These are phyloP conservation scores for Parapristionchus giblindavisi DNA, from an alignment of 2,888 invertebrate genomes.

Conservation along the genomic window DNA sequence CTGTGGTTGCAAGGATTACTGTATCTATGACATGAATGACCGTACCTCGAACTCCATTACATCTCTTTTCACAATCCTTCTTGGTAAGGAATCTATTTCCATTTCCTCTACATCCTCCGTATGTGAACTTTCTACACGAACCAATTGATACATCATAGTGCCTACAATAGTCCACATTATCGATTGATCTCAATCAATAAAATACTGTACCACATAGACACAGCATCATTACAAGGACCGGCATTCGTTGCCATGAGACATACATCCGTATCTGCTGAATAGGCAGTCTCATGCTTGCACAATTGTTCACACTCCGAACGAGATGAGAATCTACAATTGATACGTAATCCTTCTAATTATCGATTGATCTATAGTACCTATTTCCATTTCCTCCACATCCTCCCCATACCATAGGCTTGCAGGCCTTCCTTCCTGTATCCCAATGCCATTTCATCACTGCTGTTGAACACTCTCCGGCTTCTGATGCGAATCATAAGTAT, in stretches of 20 bases:
- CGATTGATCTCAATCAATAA: constrained; percentile 3
- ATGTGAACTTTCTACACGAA: constrained; percentile 63
- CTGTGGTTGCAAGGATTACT: background rate
- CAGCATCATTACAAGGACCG: constrained; percentile 66
- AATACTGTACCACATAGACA: constrained; percentile 63
- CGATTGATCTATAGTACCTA: constrained; percentile 40
- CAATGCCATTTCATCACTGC: constrained; percentile 61
- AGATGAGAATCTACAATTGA: constrained; percentile 49
- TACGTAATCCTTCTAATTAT: background rate
- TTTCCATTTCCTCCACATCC: constrained; percentile 69
- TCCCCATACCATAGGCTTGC: constrained; percentile 63
- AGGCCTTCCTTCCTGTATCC: constrained; percentile 50
- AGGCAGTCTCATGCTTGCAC: constrained; percentile 49
- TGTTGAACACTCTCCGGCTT: constrained; percentile 51
- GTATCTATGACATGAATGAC: background rate
- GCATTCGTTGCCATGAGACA: constrained; percentile 49
- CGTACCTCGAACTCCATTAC: constrained; percentile 14
- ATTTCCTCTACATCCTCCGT: constrained; percentile 67
- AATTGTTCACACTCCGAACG: constrained; percentile 63
- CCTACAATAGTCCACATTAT: constrained; percentile 10
- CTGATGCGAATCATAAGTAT: too few relatives aligned
- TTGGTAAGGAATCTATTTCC: constrained; percentile 50
- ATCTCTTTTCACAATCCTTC: constrained; percentile 46
- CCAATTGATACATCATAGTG: constrained; percentile 20
- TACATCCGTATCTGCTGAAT: constrained; percentile 40